Conservation (phyloP, 2,888 invertebrate species). For the Pycnomerus fuliginosus region DNA sequence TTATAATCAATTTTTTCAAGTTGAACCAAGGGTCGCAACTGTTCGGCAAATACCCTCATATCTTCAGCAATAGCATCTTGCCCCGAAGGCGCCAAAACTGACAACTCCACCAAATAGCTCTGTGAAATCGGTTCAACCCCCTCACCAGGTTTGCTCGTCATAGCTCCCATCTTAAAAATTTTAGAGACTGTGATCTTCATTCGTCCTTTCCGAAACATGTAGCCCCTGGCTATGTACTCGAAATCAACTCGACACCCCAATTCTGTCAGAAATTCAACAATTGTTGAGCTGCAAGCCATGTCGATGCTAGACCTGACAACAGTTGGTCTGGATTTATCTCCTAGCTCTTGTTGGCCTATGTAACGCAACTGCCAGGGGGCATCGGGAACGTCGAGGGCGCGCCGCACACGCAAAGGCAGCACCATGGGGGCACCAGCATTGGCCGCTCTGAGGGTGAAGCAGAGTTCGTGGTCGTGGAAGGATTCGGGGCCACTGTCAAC, state of each 20-base stretch:
- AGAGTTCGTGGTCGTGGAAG: slow-evolving; percentile 93
- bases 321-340: slow-evolving; percentile 85
- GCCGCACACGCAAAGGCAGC: slow-evolving; percentile 76
- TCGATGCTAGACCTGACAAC: slow-evolving; percentile 90
- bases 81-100: slow-evolving; percentile 84
- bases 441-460: slow-evolving; percentile 74
- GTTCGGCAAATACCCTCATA: slow-evolving; percentile 93
- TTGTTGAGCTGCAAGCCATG: slow-evolving; percentile 85
- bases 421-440: slow-evolving; percentile 58
- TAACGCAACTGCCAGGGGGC: slow-evolving; percentile 90
- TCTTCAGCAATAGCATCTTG: slow-evolving; percentile 96
- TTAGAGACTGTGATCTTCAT: slow-evolving; percentile 97
- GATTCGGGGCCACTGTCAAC: slow-evolving; percentile 87
- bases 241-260: slow-evolving; percentile 89
- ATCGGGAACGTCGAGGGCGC: slow-evolving; percentile 79
- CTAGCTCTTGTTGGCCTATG: slow-evolving; percentile 87
- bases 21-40: slow-evolving; percentile 86
- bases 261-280: slow-evolving; percentile 89
- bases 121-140: slow-evolving; percentile 82
- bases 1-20: slow-evolving; percentile 93
- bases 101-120: slow-evolving; percentile 91
- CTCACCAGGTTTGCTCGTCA: slow-evolving; percentile 69
- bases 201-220: slow-evolving; percentile 93
- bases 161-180: slow-evolving; percentile 75
- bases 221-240: slow-evolving; percentile 90